Evolutionary conservation across 2,113 vertebrate genomes (phyloP).

Genomic region (Centropus unirufus): DNA sequence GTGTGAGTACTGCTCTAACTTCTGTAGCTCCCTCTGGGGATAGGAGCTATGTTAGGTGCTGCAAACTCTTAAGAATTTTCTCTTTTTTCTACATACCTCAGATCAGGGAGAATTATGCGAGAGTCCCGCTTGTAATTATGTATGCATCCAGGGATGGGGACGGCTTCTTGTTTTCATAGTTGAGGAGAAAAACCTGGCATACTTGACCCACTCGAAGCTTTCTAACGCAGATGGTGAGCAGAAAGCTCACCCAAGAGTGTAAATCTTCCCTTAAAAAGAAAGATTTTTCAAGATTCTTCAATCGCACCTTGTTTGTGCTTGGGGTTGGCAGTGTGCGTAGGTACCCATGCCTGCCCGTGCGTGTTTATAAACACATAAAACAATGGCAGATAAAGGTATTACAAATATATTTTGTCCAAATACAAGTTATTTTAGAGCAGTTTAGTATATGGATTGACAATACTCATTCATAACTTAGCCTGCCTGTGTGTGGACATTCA

Average conservation of each 20-base stretch:
- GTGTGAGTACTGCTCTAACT: background rate
- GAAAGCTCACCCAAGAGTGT: background rate
- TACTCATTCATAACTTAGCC: background rate
- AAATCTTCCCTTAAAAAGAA: constrained; percentile 14
- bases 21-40: background rate
- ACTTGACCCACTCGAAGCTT: constrained; percentile 11
- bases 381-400: background rate
- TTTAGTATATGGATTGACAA: background rate
- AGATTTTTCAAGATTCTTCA: background rate
- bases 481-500: background rate
- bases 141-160: background rate
- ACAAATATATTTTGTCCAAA: background rate
- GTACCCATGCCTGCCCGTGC: rapidly evolving
- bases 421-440: background rate
- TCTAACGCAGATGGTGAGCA: background rate
- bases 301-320: background rate
- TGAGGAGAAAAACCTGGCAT: background rate
- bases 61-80: background rate
- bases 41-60: background rate
- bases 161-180: background rate
- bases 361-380: background rate
- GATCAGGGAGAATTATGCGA: background rate
- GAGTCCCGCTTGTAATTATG: background rate
- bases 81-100: background rate
- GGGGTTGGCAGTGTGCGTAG: background rate